Conservation (phyloP, 2,113 vertebrate species). For the Myodes glareolus region DNA sequence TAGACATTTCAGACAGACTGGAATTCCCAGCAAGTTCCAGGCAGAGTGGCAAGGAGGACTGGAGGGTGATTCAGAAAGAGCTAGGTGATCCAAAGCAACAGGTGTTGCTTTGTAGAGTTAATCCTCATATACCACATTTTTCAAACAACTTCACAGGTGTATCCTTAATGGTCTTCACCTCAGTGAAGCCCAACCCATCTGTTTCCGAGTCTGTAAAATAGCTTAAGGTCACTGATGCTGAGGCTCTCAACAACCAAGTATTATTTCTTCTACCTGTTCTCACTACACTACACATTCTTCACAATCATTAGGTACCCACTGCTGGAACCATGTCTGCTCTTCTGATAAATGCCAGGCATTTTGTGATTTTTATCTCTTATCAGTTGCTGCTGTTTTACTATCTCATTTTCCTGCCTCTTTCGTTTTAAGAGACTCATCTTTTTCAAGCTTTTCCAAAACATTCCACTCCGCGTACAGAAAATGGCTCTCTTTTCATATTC, state of each 20-base stretch:
- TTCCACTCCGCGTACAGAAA: constrained; percentile 13
- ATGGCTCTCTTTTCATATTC: constrained; percentile 6
- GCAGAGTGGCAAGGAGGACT: not conserved
- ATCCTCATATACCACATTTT: not conserved
- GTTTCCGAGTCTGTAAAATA: not conserved
- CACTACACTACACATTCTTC: not conserved
- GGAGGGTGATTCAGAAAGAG: not conserved
- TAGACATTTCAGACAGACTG: constrained; percentile 36
- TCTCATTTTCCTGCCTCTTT: constrained; percentile 29
- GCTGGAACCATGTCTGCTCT: not conserved
- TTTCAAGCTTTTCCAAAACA: constrained; percentile 39
- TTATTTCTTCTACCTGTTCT: not conserved
- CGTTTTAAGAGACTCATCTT: constrained; percentile 42
- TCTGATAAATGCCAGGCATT: constrained; percentile 21
- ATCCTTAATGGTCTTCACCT: not conserved
- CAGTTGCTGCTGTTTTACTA: constrained; percentile 17
- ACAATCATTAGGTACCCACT: not conserved
- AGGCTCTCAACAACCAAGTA: fast-evolving
- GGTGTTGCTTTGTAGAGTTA: not conserved
- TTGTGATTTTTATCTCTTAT: constrained; percentile 42
- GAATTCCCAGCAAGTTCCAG: not conserved
- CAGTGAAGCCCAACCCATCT: not conserved
- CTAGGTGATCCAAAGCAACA: not conserved
- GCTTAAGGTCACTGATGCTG: not conserved
- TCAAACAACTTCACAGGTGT: not conserved